Percentiles rank a stretch among this genome's conserved stretches.
Evolutionary conservation across 64 coral and sea anemone species (phyloP).

Genomic region (Acropora yongei): DNA sequence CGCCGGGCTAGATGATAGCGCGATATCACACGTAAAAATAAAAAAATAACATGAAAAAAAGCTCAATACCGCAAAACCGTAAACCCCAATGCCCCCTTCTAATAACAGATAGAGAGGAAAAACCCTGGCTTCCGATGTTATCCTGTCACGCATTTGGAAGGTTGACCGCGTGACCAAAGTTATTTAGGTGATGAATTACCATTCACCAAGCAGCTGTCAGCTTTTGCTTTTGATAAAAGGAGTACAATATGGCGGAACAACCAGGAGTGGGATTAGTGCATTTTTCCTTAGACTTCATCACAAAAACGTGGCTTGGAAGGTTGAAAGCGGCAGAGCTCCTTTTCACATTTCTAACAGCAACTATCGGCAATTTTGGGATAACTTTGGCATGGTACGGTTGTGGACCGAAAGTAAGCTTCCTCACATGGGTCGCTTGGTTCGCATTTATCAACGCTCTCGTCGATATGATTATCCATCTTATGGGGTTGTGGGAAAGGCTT

Average conservation of each 20-base stretch:
- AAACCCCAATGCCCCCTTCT: no score
- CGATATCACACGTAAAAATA: no score
- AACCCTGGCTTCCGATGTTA: no score
- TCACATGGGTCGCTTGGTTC: slow-evolving; percentile 72
- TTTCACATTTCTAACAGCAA: slow-evolving; percentile 66
- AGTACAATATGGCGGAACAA: background rate
- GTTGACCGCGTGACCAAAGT: no score
- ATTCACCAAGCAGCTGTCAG: no score
- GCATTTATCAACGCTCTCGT: slow-evolving; percentile 84
- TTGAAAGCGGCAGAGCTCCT: slow-evolving; percentile 63
- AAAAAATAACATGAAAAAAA: no score
- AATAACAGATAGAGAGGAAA: no score
- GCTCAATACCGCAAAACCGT: no score
- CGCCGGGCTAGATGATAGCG: no score
- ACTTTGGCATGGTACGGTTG: background rate
- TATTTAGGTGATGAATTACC: no score
- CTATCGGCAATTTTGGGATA: slow-evolving; percentile 3
- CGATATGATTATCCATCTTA: slow-evolving; percentile 72
- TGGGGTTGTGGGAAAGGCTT: slow-evolving; percentile 85
- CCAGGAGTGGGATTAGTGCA: slow-evolving; percentile 37
- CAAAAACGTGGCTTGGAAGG: slow-evolving; percentile 54
- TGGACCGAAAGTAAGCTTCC: slow-evolving; percentile 33
- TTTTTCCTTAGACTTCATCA: slow-evolving; percentile 62
- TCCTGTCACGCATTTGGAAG: no score
- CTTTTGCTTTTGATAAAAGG: no score